Base-by-base conservation (phyloP, 2,888 invertebrate species). In the Lithophane semibrunnea region DNA sequence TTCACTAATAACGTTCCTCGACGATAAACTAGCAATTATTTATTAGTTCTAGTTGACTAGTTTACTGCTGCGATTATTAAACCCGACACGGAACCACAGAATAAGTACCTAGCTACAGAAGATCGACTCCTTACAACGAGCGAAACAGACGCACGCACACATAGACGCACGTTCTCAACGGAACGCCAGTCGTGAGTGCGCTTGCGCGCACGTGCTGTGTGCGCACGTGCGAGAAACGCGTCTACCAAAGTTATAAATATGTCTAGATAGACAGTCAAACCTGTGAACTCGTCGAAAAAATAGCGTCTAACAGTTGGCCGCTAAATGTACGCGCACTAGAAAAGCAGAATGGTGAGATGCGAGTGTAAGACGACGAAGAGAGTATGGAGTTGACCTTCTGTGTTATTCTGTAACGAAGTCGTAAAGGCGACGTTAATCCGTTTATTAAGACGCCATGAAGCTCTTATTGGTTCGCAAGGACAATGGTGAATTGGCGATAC, bases 381-480 rank as follows among this genome's bases (percentile, higher is more conserved):
- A 29, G 29, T 29, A 29, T 29, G 29, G 0, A 16, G 5, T 10
- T 16, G 10, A 58, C 3, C 58, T 68, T 52, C 16, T 42, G 42
- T 8, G 24, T 4, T 56, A 49, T 47, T 63, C 37, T 49, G 16
- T 37, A 0, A 37, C 37, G 0, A 58, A 75, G 21, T 5, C 24
- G 12, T 63, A 44, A 47, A 60, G 0, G 13, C 9, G 12, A 21
- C 16, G 52, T 67, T 79, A 68, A 84, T 71, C 61, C 56, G 63
- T 80, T 80, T 12, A 71, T 80, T 84, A 84, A 71, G 61, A 67
- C 44, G 16, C 67, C 58, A 80, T 67, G 58, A 70, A 84, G 79
- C 52, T 47, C 12, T 80, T 54, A 71, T 79, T 80, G 71, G 63
- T 24, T 18, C 21, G 0, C 63, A 79, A 80, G 71, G 71, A 24